Percentiles rank a stretch among this genome's conserved stretches.
phyloP scores from a whole-genome alignment of 2,888 invertebrate species.

The Ophonus ardosiacus region DNA sequence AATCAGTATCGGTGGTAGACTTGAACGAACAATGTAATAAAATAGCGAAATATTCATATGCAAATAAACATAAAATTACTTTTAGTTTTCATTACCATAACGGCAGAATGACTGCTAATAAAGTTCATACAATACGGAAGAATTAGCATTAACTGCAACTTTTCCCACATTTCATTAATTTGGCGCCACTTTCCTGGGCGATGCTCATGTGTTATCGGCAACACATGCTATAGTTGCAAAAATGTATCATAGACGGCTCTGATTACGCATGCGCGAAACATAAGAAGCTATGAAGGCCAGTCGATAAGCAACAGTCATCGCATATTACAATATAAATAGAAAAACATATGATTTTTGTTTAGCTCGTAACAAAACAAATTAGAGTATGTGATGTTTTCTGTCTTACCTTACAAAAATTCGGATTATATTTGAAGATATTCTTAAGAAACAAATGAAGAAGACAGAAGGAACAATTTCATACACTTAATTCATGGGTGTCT shows the following conservation, averaged over 20 bases:
- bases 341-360: too few species aligned
- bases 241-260: conserved; percentile 16
- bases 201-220: conserved; percentile 4
- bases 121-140: neutral
- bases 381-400: neutral
- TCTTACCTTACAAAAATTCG: neutral
- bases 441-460: neutral
- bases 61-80: conserved; percentile 32
- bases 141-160: neutral
- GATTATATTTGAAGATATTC: neutral
- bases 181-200: conserved; percentile 10
- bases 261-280: conserved; percentile 3
- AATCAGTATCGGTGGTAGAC: conserved; percentile 6
- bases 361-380: neutral
- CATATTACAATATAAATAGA: neutral
- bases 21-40: conserved; percentile 28
- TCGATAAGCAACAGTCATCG: neutral
- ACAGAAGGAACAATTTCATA: neutral
- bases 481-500: neutral
- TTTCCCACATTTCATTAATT: neutral
- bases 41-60: conserved; percentile 28
- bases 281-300: neutral
- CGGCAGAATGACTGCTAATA: conserved; percentile 13
- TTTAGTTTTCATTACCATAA: conserved; percentile 15
- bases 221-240: neutral